A percentile compares a stretch with the other conserved stretches of the same genome.
phyloP scores from a whole-genome alignment of 2,113 vertebrate genomes.

The Pedetes capensis region DNA sequence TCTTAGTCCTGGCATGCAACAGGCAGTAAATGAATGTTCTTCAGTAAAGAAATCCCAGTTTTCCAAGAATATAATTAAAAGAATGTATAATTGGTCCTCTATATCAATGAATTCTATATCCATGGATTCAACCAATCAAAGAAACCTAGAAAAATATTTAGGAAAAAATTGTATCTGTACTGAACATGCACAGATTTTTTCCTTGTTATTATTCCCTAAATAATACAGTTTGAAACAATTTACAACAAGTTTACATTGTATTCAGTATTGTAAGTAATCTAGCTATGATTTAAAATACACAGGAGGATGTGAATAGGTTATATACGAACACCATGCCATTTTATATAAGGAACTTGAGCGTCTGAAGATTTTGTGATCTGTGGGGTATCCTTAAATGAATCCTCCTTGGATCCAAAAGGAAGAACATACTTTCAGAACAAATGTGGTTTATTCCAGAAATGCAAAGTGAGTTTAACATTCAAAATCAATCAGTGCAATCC shows the following conservation, averaged over 20 bases:
- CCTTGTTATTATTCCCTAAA: not conserved
- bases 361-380: not conserved
- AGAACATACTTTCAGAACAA: not conserved
- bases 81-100: not conserved
- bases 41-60: too few relatives aligned
- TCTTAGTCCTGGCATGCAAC: too few relatives aligned
- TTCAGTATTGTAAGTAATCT: not conserved
- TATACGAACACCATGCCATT: not conserved
- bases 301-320: not conserved
- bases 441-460: not conserved
- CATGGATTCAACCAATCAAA: not conserved
- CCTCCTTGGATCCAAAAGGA: not conserved
- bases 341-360: not conserved
- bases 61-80: not conserved
- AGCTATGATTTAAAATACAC: not conserved
- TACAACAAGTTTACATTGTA: not conserved
- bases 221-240: not conserved
- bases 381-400: not conserved
- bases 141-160: not conserved
- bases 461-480: not conserved
- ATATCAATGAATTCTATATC: not conserved
- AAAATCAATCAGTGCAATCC: not conserved
- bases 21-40: too few relatives aligned
- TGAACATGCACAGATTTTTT: not conserved
- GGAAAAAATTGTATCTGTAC: not conserved